Evolutionary conservation across 1,140 invertebrate species (phyloP), one percentile per base, ranked within the genome.

Genomic region (Calycopis cecrops): DNA sequence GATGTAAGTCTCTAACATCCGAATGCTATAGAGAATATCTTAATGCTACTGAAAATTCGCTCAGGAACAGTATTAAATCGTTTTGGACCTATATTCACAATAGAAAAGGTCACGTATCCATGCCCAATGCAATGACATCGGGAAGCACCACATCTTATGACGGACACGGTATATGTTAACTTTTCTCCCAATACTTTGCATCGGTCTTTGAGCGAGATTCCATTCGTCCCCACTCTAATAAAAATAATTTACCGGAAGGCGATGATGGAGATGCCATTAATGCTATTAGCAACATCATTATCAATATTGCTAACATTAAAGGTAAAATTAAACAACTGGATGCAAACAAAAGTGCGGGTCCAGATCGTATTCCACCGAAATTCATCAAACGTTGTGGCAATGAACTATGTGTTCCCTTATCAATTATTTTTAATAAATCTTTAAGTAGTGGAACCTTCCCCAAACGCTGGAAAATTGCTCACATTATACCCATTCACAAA

Each of bases 401-500:
- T 11, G 59, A 55, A 35, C 18, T 60, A 4, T 33, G 17, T 14
- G 14, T 18, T 12, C 52, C 1, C 16, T 1, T 61, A 4, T 37
- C 6, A 9, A 53, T 61, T 42, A 35, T 28, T 9, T 61, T 28
- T 28, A 28, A 28, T 28, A 28, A 3, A 28, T 28, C 21, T 3
- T 6, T 28, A 6, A 28, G 21, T 3, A 28, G 21, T 6, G 21
- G 21, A 6, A 28, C 2, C 6, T 2, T 28, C 21, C 6, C 21
- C 6, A 28, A 28, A 28, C 6, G 21, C 2, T 28, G 21, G 21
- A 28, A 28, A 28, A 28, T 37, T 8, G 54, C 62, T 3, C 37
- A 47, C 35, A 52, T 60, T 11, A 17, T 60, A 0, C 62, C 62
- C 4, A 55, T 63, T 18, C 17, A 35, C 12, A 63, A 63, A 60